A percentile compares a stretch with the other conserved stretches of the same genome.
Conservation (phyloP, 1,140 invertebrate genomes). For the Drosophila lini region DNA sequence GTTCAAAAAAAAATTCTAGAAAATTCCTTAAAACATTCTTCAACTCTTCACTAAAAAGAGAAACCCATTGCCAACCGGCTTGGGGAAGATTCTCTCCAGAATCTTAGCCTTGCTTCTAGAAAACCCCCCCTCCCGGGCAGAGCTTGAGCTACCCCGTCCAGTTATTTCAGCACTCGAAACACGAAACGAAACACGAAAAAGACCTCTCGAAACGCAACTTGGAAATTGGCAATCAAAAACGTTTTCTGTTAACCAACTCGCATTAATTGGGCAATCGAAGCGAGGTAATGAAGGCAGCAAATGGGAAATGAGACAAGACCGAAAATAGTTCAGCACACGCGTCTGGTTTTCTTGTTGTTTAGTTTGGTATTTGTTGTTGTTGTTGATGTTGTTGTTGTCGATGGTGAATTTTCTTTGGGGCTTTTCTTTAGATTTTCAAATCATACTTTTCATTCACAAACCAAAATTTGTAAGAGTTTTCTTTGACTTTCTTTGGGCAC, state of each 20-base stretch:
- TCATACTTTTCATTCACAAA: slow-evolving; percentile 22
- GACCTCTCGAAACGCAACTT: slow-evolving; percentile 48
- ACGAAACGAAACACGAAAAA: slow-evolving; percentile 25
- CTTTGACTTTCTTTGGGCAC: neutral
- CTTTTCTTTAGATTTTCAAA: neutral
- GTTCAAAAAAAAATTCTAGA: neutral
- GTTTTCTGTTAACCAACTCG: slow-evolving; percentile 46
- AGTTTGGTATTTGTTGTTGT: neutral
- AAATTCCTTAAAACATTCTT: neutral
- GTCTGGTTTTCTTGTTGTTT: slow-evolving; percentile 18
- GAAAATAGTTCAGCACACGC: slow-evolving; percentile 61
- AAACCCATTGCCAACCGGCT: neutral
- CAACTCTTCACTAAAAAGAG: neutral
- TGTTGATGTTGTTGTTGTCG: slow-evolving; percentile 20
- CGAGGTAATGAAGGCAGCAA: slow-evolving; percentile 39
- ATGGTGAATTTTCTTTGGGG: slow-evolving; percentile 3
- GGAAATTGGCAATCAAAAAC: slow-evolving; percentile 52
- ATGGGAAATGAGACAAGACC: slow-evolving; percentile 32
- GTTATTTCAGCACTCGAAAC: slow-evolving; percentile 32
- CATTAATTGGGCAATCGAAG: slow-evolving; percentile 49
- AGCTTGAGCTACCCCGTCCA: neutral
- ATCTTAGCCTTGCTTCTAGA: neutral
- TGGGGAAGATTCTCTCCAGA: neutral
- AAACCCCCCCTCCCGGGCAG: neutral
- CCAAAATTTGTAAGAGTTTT: neutral